Evolutionary conservation across 2,113 vertebrate genomes (phyloP).

Genomic region (Acanthisitta chloris): DNA sequence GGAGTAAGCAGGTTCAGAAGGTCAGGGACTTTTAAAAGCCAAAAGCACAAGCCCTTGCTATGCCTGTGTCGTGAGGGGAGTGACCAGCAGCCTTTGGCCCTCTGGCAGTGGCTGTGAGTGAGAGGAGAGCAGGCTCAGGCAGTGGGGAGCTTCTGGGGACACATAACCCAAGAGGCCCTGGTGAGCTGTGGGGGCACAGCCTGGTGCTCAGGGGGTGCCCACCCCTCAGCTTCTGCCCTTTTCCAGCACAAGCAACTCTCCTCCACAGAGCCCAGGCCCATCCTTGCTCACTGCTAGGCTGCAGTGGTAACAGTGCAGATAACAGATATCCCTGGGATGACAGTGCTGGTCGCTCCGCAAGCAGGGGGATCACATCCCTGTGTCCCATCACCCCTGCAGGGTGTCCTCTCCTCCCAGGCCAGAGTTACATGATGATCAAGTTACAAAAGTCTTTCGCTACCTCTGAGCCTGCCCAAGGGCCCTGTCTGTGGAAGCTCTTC

Average conservation of each 20-base stretch:
- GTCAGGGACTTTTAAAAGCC: constrained; percentile 6
- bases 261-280: neutral
- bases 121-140: neutral
- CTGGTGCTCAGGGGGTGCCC: neutral
- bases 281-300: neutral
- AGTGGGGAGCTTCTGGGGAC: neutral
- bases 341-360: neutral
- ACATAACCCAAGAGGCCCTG: neutral
- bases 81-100: neutral
- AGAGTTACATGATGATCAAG: neutral
- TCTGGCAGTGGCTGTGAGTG: neutral
- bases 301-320: no score
- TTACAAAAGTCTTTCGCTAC: constrained; percentile 20
- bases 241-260: neutral
- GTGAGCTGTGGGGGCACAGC: neutral
- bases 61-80: neutral
- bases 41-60: neutral
- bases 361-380: fast-evolving
- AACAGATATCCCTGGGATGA: neutral
- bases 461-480: constrained; percentile 14
- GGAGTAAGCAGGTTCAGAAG: neutral
- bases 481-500: neutral
- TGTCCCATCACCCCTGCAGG: neutral
- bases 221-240: neutral
- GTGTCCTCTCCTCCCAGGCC: neutral